Conservation (phyloP, 2,113 vertebrate genomes). For the Vidua macroura region DNA sequence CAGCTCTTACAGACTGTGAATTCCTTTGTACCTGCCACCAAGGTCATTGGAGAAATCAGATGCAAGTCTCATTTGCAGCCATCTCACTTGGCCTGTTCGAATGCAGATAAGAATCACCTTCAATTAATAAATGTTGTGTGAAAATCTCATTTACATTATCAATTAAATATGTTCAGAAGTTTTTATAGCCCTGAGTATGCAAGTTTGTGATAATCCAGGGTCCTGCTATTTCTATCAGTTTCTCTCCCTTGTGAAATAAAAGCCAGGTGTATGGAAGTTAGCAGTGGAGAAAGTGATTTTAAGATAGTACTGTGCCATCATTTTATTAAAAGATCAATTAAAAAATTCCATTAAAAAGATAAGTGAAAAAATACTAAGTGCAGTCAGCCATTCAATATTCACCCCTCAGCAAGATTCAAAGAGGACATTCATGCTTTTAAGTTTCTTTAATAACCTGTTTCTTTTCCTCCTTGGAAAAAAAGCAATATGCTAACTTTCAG, state of each 20-base stretch:
- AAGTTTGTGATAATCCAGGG: not conserved
- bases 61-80: not conserved
- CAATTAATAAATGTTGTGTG: not conserved
- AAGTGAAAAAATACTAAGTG: constrained; percentile 5
- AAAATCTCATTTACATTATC: not conserved
- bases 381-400: not conserved
- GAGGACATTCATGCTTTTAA: not conserved
- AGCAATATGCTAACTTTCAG: not conserved
- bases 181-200: not conserved
- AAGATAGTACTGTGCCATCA: not conserved
- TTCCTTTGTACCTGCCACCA: not conserved
- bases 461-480: not conserved
- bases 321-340: constrained; percentile 20
- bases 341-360: constrained; percentile 16
- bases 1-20: not conserved
- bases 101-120: not conserved
- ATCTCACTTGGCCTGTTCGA: not conserved
- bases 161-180: not conserved
- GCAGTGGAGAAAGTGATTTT: not conserved
- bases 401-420: not conserved
- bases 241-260: not conserved
- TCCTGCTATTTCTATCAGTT: not conserved
- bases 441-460: not conserved
- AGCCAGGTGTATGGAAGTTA: not conserved
- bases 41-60: not conserved